phyloP scores from a whole-genome alignment of 2,888 invertebrate species.

The Drosophila fulvimacula region DNA sequence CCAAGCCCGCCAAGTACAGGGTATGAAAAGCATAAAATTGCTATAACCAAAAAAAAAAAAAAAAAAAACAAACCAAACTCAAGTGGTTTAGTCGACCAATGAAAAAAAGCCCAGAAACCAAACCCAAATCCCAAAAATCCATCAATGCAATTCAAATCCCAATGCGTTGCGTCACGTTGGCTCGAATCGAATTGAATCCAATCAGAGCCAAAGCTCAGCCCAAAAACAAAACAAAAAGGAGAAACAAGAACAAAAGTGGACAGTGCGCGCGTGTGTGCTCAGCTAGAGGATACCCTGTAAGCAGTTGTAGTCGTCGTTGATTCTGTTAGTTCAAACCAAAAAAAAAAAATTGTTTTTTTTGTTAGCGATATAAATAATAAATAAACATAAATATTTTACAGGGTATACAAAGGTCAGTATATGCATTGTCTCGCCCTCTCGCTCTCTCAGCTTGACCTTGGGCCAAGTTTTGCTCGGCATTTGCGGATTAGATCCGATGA shows the following conservation, averaged over 20 bases:
- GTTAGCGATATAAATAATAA: too few species aligned
- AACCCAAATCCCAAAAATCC: conserved; percentile 36
- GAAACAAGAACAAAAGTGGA: not conserved
- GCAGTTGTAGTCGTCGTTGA: too few species aligned
- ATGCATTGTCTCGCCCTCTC: not conserved
- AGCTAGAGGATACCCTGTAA: conserved; percentile 6
- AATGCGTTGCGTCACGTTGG: conserved; percentile 26
- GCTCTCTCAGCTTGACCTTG: conserved; percentile 6
- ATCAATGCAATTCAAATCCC: conserved; percentile 52
- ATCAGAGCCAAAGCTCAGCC: conserved; percentile 38
- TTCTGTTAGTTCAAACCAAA: too few species aligned
- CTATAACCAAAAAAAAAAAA: conserved; percentile 4
- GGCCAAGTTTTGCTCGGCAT: not conserved
- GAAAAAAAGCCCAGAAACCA: conserved; percentile 34
- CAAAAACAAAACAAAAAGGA: conserved; percentile 21
- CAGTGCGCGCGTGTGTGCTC: too few species aligned
- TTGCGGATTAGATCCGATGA: conserved; percentile 33
- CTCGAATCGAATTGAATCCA: conserved; percentile 51
- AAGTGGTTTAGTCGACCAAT: conserved; percentile 26
- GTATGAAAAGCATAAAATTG: not conserved
- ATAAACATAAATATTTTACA: not conserved
- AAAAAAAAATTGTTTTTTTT: too few species aligned
- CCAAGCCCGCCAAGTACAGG: not conserved
- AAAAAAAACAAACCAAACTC: conserved; percentile 22
- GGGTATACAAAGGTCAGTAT: not conserved